Conservation (phyloP, 2,797 vertebrate species). For the Coluber constrictor region DNA sequence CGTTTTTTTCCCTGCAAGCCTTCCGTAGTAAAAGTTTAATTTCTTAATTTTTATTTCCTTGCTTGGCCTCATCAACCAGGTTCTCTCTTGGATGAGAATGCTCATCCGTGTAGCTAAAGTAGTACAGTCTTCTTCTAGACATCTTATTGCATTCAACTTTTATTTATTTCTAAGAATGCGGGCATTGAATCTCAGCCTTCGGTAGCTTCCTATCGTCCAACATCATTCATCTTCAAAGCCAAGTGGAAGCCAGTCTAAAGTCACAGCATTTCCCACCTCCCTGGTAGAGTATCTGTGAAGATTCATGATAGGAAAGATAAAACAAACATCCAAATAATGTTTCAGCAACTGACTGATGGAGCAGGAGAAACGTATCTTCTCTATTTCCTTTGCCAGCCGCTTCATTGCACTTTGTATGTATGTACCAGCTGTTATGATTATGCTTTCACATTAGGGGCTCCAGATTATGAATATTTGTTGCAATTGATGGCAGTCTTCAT, state of each 20-base stretch:
- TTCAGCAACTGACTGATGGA: slow-evolving; percentile 38
- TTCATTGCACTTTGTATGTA: slow-evolving; percentile 39
- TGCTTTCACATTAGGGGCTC: slow-evolving; percentile 35
- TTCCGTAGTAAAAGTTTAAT: background rate
- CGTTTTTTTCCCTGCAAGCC: background rate
- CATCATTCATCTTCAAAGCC: background rate
- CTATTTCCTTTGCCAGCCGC: slow-evolving; percentile 34
- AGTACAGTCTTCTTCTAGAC: background rate
- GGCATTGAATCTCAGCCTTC: background rate
- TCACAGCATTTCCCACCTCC: background rate
- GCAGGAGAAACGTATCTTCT: slow-evolving; percentile 35
- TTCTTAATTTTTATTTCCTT: background rate
- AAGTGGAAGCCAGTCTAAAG: background rate
- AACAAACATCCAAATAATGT: slow-evolving; percentile 42
- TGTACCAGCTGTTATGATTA: slow-evolving; percentile 61
- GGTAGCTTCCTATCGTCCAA: background rate
- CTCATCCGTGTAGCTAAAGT: background rate
- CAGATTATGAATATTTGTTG: slow-evolving; percentile 47
- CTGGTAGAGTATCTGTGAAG: background rate
- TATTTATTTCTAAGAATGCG: background rate
- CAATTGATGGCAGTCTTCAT: slow-evolving; percentile 43
- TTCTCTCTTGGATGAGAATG: background rate
- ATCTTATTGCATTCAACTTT: background rate
- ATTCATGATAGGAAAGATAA: background rate
- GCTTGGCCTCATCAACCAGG: background rate